Evolutionary conservation across 2,888 invertebrate genomes (phyloP), one percentile per base, ranked within the genome.

Genomic region (Antitype chi): DNA sequence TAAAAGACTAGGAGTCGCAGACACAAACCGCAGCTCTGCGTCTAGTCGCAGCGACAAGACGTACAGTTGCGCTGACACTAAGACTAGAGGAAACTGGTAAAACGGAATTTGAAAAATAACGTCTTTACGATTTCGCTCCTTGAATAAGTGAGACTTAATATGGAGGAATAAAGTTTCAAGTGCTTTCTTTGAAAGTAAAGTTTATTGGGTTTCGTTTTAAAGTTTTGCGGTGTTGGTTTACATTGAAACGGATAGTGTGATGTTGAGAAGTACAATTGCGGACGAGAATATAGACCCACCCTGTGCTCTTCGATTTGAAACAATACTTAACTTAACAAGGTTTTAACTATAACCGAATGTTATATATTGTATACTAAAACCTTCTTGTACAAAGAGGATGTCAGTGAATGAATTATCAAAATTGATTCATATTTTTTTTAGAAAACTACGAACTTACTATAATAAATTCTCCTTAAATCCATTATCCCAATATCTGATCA

Each of bases 41-140:
- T 23, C 9, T 20, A n/a, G 38, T 2, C 17, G 43, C 64, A 43
- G 63, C n/a, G 63, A 64, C 25, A 47, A 47, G 25, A 47, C 64
- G 64, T 13, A 4, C 20, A 47, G 66, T 66, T 49, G 13, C 28
- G 20, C 66, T 15, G 13, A 7, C 25, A 23, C 20, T 25, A 66
- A 68, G 25, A 78, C 78, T 74, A 85, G 82, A 86, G 87, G 80
- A 90, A 92, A 92, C 84, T 25, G 70, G 25, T 28, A 23, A 52
- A 43, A 70, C 49, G 38, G 52, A 70, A 43, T 28, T 53, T 70
- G 25, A 43, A 53, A 76, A 52, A 62, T 74, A 74, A 57, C 17
- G 87, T 85, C 91, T 93, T 93, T 93, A 93, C 88, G 91, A 89
- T 89, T 90, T 64, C 62, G 62, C 76, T 86, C 87, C 85, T 86